Conservation (phyloP, 2,888 invertebrate species). For the Melikaiella ostensackeni region DNA sequence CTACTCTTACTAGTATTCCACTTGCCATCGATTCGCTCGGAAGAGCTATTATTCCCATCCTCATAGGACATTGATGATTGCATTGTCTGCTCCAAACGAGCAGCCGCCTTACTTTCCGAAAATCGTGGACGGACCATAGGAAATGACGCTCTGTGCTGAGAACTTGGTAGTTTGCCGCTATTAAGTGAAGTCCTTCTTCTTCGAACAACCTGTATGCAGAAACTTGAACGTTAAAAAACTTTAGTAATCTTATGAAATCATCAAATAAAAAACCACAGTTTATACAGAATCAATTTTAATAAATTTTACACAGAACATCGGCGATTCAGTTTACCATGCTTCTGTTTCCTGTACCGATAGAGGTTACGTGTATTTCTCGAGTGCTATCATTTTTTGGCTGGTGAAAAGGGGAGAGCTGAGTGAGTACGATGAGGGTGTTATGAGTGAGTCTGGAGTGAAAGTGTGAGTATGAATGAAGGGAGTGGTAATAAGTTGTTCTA, state of each 20-base stretch:
- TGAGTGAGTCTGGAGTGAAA: no score
- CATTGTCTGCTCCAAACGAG: conserved; percentile 79
- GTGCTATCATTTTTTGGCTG: no score
- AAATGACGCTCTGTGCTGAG: conserved; percentile 82
- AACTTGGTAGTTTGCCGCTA: conserved; percentile 74
- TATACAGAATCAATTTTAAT: no score
- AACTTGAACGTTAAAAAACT: neutral
- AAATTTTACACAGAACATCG: no score
- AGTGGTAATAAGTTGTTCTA: no score
- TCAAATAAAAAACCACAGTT: conserved; percentile 5
- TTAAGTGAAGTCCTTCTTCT: conserved; percentile 79
- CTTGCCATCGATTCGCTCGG: conserved; percentile 73
- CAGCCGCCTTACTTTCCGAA: conserved; percentile 78
- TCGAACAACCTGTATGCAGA: conserved; percentile 80
- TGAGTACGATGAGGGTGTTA: no score
- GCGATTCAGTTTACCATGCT: no score
- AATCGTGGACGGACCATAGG: conserved; percentile 81
- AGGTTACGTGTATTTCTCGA: no score
- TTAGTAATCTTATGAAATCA: neutral
- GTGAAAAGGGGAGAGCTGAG: no score
- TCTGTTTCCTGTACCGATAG: no score
- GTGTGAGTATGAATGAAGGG: no score
- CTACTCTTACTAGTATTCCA: neutral
- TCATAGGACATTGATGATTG: conserved; percentile 70
- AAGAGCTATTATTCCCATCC: conserved; percentile 75